Percentiles rank a stretch among this genome's conserved stretches.
These are phyloP conservation scores for Sarcophaga bullata DNA, from an alignment of 1,140 invertebrate genomes.

Conservation along the genomic window DNA sequence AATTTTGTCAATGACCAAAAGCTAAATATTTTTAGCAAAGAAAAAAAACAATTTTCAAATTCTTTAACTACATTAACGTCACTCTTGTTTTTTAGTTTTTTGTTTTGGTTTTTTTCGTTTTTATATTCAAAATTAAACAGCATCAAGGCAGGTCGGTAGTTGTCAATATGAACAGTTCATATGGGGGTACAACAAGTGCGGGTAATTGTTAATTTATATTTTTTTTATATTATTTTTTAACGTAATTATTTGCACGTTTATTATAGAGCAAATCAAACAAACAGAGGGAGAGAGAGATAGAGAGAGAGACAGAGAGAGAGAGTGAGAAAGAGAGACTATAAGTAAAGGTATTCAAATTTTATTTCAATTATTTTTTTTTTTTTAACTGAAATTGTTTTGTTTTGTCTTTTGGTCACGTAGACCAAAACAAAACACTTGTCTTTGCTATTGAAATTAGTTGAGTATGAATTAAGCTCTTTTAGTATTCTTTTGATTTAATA, in stretches of 20 bases:
- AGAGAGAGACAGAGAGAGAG: too few species aligned
- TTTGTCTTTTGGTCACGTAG: background rate
- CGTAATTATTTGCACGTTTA: constrained; percentile 4
- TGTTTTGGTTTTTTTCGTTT: background rate
- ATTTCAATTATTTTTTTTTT: too few species aligned
- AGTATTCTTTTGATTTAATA: background rate
- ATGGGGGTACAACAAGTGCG: too few species aligned
- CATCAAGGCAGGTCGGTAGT: background rate
- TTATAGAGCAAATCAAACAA: too few species aligned
- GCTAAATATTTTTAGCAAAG: background rate
- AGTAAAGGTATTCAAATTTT: too few species aligned
- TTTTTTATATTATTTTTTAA: background rate
- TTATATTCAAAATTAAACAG: constrained; percentile 8
- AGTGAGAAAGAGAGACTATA: too few species aligned
- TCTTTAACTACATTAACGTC: constrained; percentile 1
- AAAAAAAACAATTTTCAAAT: constrained; percentile 1
- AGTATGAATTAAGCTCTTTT: background rate
- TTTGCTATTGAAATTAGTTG: constrained; percentile 7
- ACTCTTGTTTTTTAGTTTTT: background rate
- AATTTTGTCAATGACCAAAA: too few species aligned
- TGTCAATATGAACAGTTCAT: too few species aligned
- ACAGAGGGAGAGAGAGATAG: too few species aligned
- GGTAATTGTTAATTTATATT: background rate
- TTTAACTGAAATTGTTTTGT: background rate
- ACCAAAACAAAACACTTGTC: constrained; percentile 1